Percentiles rank a stretch among this genome's conserved stretches.
phyloP scores from a whole-genome alignment of 2,113 vertebrate species.

The Speoplatyrhinus poulsoni region DNA sequence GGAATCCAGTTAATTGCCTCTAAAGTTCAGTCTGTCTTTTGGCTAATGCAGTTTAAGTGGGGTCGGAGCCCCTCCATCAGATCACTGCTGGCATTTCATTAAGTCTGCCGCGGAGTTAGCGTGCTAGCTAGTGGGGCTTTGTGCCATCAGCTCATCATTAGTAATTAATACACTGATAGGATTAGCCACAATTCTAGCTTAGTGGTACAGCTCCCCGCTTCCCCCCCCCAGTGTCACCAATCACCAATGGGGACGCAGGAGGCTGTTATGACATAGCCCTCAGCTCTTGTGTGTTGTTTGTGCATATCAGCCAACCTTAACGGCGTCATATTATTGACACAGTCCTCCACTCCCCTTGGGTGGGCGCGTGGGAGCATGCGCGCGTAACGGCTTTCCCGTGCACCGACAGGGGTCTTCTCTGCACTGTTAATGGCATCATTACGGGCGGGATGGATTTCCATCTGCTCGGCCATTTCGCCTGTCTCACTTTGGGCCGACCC shows the following conservation, averaged over 20 bases:
- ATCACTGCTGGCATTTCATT: slow-evolving; percentile 88
- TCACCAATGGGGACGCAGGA: slow-evolving; percentile 30
- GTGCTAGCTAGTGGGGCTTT: slow-evolving; percentile 70
- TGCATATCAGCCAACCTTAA: not conserved
- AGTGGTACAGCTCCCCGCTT: slow-evolving; percentile 35
- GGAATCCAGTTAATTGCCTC: slow-evolving; percentile 78
- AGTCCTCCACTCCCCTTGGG: not conserved
- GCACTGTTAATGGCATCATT: slow-evolving; percentile 77
- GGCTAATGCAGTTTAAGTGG: slow-evolving; percentile 87
- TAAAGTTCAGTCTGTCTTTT: slow-evolving; percentile 86
- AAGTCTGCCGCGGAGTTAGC: slow-evolving; percentile 74
- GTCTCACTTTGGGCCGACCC: slow-evolving; percentile 64
- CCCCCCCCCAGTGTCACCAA: slow-evolving; percentile 38
- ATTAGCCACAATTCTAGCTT: slow-evolving; percentile 55
- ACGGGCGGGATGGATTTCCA: slow-evolving; percentile 74
- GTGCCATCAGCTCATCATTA: slow-evolving; percentile 78
- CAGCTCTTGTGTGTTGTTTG: slow-evolving; percentile 19
- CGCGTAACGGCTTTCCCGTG: slow-evolving; percentile 52
- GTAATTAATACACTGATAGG: slow-evolving; percentile 85
- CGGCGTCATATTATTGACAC: too few relatives aligned
- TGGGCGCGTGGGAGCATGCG: not conserved
- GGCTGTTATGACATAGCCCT: slow-evolving; percentile 10
- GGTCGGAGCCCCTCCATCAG: slow-evolving; percentile 85
- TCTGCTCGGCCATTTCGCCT: slow-evolving; percentile 72
- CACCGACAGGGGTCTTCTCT: slow-evolving; percentile 58